These are phyloP conservation scores for Protosalanx chinensis DNA, from an alignment of 2,797 vertebrate species.

Conservation along the genomic window DNA sequence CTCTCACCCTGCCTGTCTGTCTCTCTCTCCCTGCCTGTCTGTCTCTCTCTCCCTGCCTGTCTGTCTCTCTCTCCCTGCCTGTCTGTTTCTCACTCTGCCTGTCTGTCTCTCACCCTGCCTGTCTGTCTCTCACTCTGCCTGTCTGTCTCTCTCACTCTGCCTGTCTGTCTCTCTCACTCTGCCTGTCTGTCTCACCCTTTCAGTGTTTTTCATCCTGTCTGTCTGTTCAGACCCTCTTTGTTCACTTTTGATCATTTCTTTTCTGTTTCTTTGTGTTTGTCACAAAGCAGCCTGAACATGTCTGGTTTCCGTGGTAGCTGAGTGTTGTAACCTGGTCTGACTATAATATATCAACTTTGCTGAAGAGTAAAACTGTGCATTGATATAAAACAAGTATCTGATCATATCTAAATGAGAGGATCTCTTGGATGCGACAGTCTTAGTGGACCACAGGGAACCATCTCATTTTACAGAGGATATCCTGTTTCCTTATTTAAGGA, in stretches of 20 bases:
- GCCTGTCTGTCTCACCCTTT: conserved; percentile 65
- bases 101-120: conserved; percentile 36
- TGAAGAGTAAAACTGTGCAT: not conserved
- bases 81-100: no score
- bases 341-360: conserved; percentile 29
- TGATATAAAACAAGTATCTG: conserved; percentile 51
- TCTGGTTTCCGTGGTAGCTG: conserved; percentile 57
- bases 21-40: conserved; percentile 72
- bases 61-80: no score
- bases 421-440: conserved; percentile 77
- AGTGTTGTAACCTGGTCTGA: conserved; percentile 50
- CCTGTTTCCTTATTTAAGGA: conserved; percentile 88
- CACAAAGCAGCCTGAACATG: conserved; percentile 58
- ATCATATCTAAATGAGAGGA: conserved; percentile 74
- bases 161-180: conserved; percentile 81
- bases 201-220: conserved; percentile 9
- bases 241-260: conserved; percentile 62
- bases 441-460: conserved; percentile 71
- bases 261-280: conserved; percentile 62
- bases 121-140: no score
- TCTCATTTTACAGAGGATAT: conserved; percentile 80
- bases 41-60: conserved; percentile 50
- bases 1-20: conserved; percentile 78
- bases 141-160: conserved; percentile 35
- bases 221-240: conserved; percentile 53